Percentiles rank a stretch among this genome's conserved stretches.
Conservation (phyloP, 2,888 invertebrate genomes). For the Mantis religiosa region DNA sequence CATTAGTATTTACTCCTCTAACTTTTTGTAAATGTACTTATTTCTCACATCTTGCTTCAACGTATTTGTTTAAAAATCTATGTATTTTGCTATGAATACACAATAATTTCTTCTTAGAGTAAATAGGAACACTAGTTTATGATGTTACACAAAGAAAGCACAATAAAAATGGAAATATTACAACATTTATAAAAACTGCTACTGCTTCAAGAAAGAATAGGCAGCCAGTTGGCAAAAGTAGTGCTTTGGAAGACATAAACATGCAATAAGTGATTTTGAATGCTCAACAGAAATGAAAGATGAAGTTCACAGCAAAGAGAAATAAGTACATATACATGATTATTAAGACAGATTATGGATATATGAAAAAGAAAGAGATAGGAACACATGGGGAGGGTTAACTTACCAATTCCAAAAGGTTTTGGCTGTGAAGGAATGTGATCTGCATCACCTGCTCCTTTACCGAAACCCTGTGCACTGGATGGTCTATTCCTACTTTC, state of each 20-base stretch:
- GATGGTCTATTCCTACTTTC: constrained; percentile 24
- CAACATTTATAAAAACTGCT: background rate
- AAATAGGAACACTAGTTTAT: background rate
- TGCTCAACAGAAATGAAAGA: background rate
- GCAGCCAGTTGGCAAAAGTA: background rate
- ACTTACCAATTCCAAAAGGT: constrained; percentile 80
- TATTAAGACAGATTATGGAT: background rate
- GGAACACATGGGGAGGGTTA: constrained; percentile 37
- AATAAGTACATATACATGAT: background rate
- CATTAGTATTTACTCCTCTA: background rate
- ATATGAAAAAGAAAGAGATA: constrained; percentile 6
- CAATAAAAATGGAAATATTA: background rate
- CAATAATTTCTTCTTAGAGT: background rate
- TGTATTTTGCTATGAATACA: background rate
- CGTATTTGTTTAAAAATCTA: background rate
- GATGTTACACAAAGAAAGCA: background rate
- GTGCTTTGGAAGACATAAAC: background rate
- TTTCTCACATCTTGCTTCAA: background rate
- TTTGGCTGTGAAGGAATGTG: constrained; percentile 58
- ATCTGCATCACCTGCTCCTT: constrained; percentile 49
- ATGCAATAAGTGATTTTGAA: background rate
- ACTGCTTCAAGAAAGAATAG: background rate
- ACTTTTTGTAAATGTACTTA: background rate
- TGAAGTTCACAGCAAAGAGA: background rate
- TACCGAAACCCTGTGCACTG: constrained; percentile 52